Evolutionary conservation across 2,797 vertebrate species (phyloP).

Genomic region (Mormyrops boulengeri): DNA sequence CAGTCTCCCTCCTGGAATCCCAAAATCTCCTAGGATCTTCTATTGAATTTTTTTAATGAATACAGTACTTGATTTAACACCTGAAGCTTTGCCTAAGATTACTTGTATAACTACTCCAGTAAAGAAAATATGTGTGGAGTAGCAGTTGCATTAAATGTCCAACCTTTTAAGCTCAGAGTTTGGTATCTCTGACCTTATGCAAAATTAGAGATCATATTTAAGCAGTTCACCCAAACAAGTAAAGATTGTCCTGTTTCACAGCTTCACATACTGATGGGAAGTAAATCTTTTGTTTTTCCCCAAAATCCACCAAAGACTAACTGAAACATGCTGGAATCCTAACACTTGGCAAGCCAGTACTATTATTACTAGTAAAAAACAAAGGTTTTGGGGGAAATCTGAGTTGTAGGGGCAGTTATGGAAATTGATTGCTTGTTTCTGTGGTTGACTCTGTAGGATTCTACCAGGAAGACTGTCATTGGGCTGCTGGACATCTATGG

Average conservation of each 20-base stretch:
- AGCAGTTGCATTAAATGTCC: background rate
- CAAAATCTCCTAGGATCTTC: background rate
- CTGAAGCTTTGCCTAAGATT: background rate
- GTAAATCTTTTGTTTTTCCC: background rate
- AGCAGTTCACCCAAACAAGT: background rate
- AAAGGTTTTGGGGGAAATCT: background rate
- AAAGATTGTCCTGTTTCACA: background rate
- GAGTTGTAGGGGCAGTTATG: background rate
- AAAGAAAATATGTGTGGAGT: background rate
- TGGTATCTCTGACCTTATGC: background rate
- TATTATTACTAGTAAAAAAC: background rate
- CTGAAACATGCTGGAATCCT: background rate
- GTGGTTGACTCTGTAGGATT: conserved; percentile 61
- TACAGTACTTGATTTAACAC: background rate
- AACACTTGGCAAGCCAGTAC: background rate
- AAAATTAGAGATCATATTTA: background rate
- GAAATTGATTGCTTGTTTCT: background rate
- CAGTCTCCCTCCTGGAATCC: background rate
- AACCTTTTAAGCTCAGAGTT: background rate
- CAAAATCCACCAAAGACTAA: background rate
- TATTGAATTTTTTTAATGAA: background rate
- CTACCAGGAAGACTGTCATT: conserved; percentile 80
- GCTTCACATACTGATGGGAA: background rate
- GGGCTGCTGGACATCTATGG: conserved; percentile 93
- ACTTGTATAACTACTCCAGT: background rate